Evolutionary conservation across 2,888 invertebrate genomes (phyloP).

Genomic region (Eupithecia tripunctaria): DNA sequence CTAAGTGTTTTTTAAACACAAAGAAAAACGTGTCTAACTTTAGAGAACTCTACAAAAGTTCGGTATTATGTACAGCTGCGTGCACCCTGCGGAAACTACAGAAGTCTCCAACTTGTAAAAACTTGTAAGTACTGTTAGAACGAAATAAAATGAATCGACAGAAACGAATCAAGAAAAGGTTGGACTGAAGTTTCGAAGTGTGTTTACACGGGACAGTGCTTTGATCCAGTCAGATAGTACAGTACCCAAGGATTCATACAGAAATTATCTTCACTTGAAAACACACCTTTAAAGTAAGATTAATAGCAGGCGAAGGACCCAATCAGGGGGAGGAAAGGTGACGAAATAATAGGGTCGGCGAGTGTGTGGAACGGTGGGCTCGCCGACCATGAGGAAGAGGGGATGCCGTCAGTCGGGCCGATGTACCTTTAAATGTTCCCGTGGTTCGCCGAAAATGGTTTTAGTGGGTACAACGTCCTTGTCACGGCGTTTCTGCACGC

Average conservation of each 20-base stretch:
- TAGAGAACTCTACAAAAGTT: slow-evolving; percentile 1
- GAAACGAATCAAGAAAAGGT: slow-evolving; percentile 42
- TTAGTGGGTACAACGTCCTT: no score
- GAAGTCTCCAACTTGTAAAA: slow-evolving; percentile 58
- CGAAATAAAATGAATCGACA: slow-evolving; percentile 55
- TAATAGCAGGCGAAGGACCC: no score
- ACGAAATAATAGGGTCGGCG: no score
- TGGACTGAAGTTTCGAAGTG: slow-evolving; percentile 36
- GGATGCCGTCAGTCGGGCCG: no score
- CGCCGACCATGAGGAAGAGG: no score
- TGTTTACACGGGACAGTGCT: neutral
- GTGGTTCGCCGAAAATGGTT: no score
- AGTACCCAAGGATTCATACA: no score
- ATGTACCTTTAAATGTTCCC: no score
- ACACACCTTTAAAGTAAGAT: no score
- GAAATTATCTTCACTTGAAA: neutral
- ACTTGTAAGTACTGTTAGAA: slow-evolving; percentile 60
- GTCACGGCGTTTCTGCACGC: no score
- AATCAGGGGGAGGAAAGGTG: no score
- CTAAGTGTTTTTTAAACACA: neutral
- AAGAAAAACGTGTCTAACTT: neutral
- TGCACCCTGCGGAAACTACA: slow-evolving; percentile 42
- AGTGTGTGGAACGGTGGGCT: no score
- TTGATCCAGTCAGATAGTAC: neutral
- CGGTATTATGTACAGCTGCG: neutral